Evolutionary conservation across 2,888 invertebrate genomes (phyloP), one percentile per base, ranked within the genome.

Genomic region (Oligia latruncula): DNA sequence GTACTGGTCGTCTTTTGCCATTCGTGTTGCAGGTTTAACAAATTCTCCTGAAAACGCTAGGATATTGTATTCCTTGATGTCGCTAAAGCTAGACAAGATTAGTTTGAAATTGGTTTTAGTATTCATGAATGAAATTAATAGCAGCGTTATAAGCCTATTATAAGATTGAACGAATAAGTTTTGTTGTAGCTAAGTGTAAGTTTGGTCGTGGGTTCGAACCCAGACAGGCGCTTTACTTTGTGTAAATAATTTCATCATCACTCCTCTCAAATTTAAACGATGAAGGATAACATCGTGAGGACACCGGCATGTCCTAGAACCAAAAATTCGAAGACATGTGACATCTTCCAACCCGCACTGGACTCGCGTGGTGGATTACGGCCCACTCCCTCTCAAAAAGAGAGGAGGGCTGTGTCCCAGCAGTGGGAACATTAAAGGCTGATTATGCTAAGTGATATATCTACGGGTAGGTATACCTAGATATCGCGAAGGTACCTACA

Each of bases 1-100:
- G 94, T 95, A 70, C 93, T 95, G 0, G 95, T 95, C 4, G 95
- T 95, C 80, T 95, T 97, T 20, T 95, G 92, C 91, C 96, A 95
- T 81, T 97, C 97, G 11, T 97, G 94, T 92, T 98, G 97, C 2
- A 97, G 92, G 71, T 92, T 94, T 73, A 93, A 88, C 23, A 97
- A 90, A 66, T 92, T 90, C 72, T 96, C 96, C 97, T 97, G 43
- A 43, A 43, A 40, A 40, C 5, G 35, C 64, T 40, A 40, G 20
- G 35, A 20, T 35, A 35, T 35, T 64, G 35, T 35, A 9, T 65
- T 40, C 11, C 35, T 65, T 23, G 20, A 40, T 23, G 35, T 23
- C 35, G 2, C 5, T 11, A 40, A 65, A 65, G 65, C 20, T 65
- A 40, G 40, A 40, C 64, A 29, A 40, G 23, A 20, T 13, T 40